Conservation (phyloP, 92 coral and sea anemone genomes). For the Bergia puertoricense region DNA sequence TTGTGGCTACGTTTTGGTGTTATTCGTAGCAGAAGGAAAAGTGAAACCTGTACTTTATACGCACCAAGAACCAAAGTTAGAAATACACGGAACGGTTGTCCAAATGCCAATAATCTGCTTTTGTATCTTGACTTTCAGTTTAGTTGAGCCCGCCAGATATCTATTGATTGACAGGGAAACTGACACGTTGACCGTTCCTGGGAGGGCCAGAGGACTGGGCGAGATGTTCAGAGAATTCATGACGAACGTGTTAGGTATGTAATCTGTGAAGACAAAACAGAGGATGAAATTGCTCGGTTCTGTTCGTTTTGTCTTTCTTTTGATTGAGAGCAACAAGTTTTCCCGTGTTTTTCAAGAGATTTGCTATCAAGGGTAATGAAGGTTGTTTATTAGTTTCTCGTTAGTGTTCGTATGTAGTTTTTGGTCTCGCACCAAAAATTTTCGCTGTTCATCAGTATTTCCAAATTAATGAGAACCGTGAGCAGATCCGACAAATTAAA, state of each 20-base stretch:
- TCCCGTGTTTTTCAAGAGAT: no score
- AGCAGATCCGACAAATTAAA: no score
- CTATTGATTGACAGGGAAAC: constrained; percentile 3
- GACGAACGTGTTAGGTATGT: neutral
- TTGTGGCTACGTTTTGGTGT: no score
- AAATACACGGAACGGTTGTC: constrained; percentile 50
- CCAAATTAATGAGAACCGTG: no score
- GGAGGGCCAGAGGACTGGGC: constrained; percentile 9
- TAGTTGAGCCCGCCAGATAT: constrained; percentile 27
- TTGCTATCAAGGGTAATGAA: no score
- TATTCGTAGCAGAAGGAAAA: no score
- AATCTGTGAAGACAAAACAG: neutral
- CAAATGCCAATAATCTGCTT: constrained; percentile 41
- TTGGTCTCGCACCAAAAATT: no score
- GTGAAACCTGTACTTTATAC: neutral
- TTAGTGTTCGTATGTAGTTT: no score
- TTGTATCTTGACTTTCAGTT: constrained; percentile 53
- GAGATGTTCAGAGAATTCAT: neutral
- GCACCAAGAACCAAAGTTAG: constrained; percentile 52
- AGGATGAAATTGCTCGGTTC: neutral
- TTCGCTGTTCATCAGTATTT: no score
- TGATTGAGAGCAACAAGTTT: no score
- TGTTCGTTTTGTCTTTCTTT: no score
- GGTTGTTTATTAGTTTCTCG: no score
- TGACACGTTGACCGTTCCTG: constrained; percentile 5